A percentile compares a stretch with the other conserved stretches of the same genome.
Conservation (phyloP, 2,797 vertebrate species). For the Onychomys arenicola region DNA sequence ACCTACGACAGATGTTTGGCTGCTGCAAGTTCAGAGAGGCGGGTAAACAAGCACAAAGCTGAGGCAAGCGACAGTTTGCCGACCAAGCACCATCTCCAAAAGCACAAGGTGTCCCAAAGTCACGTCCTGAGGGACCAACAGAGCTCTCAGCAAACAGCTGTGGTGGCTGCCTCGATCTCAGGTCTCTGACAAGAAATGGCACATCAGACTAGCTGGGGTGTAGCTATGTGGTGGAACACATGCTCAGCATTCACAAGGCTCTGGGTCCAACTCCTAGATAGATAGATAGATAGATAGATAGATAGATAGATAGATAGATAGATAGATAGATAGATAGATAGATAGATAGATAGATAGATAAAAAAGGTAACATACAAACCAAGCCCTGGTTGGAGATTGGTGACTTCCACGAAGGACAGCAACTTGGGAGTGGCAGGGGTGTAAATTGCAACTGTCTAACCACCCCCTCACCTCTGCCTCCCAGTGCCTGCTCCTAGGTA, state of each 20-base stretch:
- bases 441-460: constrained; percentile 10
- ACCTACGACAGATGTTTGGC: constrained; percentile 60
- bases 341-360: not conserved
- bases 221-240: not conserved
- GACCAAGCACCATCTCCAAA: not conserved
- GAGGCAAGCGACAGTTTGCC: not conserved
- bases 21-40: constrained; percentile 32
- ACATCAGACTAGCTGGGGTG: not conserved
- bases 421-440: not conserved
- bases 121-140: not conserved
- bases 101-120: not conserved
- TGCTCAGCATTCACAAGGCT: not conserved
- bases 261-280: not conserved
- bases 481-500: not conserved
- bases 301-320: not conserved
- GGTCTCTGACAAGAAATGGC: constrained; percentile 39
- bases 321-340: too few species aligned
- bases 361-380: not conserved
- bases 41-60: constrained; percentile 46
- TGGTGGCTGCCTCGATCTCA: not conserved
- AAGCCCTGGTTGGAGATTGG: not conserved
- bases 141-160: not conserved
- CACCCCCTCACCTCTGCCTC: too few species aligned
- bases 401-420: not conserved
- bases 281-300: not conserved